A percentile compares a stretch with the other conserved stretches of the same genome.
Conservation (phyloP, 2,888 invertebrate genomes). For the Phorcus lineatus region DNA sequence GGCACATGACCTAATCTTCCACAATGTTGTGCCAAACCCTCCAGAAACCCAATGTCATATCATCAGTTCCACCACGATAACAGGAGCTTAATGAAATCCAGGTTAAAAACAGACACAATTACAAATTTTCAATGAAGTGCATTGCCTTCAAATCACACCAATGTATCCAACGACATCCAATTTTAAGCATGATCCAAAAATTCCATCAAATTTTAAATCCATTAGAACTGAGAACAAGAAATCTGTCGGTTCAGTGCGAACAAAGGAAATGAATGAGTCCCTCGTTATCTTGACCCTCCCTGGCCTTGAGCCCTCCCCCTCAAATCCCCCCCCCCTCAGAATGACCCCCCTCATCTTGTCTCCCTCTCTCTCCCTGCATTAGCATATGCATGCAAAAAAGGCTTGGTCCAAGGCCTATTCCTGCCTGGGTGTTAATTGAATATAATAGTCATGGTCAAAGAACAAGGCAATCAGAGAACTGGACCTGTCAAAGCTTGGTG, state of each 20-base stretch:
- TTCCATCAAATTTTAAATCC: constrained; percentile 3
- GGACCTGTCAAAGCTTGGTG: neutral
- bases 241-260: neutral
- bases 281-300: neutral
- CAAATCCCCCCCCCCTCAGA: no score
- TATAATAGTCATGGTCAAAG: neutral
- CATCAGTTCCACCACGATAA: no score
- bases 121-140: neutral
- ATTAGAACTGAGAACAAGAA: neutral
- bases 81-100: no score
- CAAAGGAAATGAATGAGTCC: neutral
- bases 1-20: no score
- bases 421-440: neutral
- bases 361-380: neutral
- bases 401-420: neutral
- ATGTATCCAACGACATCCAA: neutral
- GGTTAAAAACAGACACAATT: neutral
- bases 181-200: neutral
- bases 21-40: no score
- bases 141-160: neutral
- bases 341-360: no score
- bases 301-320: no score
- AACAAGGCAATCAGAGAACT: neutral
- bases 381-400: neutral
- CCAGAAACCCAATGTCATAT: no score